Evolutionary conservation across 35 echinoderm and acorn worm genomes (phyloP), one percentile per base, ranked within the genome.

Genomic region (Hemicentrotus pulcherrimus): DNA sequence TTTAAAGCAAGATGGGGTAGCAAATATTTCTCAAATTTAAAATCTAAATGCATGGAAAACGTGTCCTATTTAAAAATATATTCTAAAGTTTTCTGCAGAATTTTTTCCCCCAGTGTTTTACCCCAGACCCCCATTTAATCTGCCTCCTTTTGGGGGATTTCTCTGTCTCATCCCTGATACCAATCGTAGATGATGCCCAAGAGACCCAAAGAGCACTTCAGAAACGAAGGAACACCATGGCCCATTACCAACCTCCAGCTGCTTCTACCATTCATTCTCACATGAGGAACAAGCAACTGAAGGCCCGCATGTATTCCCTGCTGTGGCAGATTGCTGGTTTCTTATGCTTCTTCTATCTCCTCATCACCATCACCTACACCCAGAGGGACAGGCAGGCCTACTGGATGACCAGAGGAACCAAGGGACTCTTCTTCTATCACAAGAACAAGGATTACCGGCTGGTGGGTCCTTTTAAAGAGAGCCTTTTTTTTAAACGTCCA

Each of bases 311-410:
- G 98, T 97, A 96, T 86, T 95, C 86, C 19, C 96, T 97, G 9
- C 78, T 99, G 86, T 96, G 95, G 71, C 95, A 97, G 94, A 97
- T 99, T 47, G 33, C 94, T 48, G 95, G 95, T 46, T 97, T 97
- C 32, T 16, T 96, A 2, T 61, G 96, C 46, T 97, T 99, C 90
- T 86, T 99, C 31, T 99, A 96, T 95, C 95, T 99, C 9, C 88
- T 99, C 9, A n/a, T 99, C 41, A 88, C 95, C 6, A 95, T 99
- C 19, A 96, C 97, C 2, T 99, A 99, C 96, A 97, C 94, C 28
- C 95, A 97, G 22, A 46, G 95, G 61, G 98, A 99, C 91, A 88
- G 94, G 86, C 92, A 97, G 85, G 91, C 96, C n/a, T 99, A 96
- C 95, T 96, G 95, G 46, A 58, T 99, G 59, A 99, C 96, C 19